Percentiles rank a stretch among this genome's conserved stretches.
Evolutionary conservation across 2,797 vertebrate species (phyloP).

Genomic region (Amazona ochrocephala): DNA sequence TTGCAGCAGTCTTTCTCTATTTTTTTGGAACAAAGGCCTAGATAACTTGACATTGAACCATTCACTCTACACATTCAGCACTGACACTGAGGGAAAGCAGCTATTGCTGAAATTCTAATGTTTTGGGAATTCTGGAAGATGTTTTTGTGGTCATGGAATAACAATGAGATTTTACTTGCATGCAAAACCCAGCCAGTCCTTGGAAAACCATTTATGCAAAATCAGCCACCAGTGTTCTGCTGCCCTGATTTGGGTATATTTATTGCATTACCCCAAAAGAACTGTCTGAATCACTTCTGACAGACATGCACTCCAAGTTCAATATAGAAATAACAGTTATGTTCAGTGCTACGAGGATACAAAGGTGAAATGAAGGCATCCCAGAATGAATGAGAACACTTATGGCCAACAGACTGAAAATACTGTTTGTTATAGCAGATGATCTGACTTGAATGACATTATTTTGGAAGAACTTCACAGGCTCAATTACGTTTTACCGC

Average conservation of each 20-base stretch:
- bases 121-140: background rate
- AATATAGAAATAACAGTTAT: background rate
- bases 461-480: slow-evolving; percentile 32
- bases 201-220: background rate
- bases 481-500: background rate
- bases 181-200: background rate
- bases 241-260: background rate
- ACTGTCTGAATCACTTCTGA: background rate
- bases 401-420: background rate
- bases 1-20: background rate
- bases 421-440: background rate
- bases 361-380: background rate
- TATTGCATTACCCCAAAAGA: background rate
- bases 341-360: background rate
- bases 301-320: background rate
- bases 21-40: background rate
- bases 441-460: slow-evolving; percentile 7
- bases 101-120: background rate
- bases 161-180: background rate
- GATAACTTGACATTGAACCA: background rate
- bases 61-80: background rate
- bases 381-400: background rate
- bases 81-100: background rate
- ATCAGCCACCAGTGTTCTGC: background rate
- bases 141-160: background rate